Evolutionary conservation across 1,140 invertebrate species (phyloP).

Genomic region (Phortica variegata): DNA sequence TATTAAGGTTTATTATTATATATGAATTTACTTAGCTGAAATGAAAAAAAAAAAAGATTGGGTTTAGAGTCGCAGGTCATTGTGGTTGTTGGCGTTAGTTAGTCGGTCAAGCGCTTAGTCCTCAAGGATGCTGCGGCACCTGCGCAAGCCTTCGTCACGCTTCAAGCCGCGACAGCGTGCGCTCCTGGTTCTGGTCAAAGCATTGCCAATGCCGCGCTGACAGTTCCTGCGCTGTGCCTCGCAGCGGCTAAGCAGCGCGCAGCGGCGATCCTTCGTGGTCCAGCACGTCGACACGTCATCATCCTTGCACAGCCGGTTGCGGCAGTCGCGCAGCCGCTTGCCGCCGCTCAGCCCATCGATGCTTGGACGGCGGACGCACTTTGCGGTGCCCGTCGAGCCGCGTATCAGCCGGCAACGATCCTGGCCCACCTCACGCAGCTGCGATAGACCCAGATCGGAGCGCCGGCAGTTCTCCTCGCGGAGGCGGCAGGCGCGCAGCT

Average conservation of each 20-base stretch:
- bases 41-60: not conserved
- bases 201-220: not conserved
- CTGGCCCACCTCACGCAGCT: conserved; percentile 14
- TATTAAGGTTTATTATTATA: no score
- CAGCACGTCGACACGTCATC: conserved; percentile 19
- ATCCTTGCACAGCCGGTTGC: conserved; percentile 6
- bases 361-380: conserved; percentile 7
- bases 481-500: conserved; percentile 24
- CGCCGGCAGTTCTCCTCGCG: conserved; percentile 28
- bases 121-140: not conserved
- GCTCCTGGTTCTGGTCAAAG: conserved; percentile 12
- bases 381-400: conserved; percentile 6
- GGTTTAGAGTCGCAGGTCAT: not conserved
- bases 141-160: not conserved
- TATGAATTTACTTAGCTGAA: no score
- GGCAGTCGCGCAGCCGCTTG: conserved; percentile 17
- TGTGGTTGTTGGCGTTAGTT: no score
- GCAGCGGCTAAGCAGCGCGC: conserved; percentile 13
- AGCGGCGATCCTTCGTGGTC: conserved; percentile 9
- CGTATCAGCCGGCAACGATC: conserved; percentile 5
- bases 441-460: no score
- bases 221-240: conserved; percentile 19
- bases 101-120: no score
- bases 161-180: conserved; percentile 3
- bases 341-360: not conserved